phyloP scores from a whole-genome alignment of 2,113 vertebrate species.

The Saguinus imperator region DNA sequence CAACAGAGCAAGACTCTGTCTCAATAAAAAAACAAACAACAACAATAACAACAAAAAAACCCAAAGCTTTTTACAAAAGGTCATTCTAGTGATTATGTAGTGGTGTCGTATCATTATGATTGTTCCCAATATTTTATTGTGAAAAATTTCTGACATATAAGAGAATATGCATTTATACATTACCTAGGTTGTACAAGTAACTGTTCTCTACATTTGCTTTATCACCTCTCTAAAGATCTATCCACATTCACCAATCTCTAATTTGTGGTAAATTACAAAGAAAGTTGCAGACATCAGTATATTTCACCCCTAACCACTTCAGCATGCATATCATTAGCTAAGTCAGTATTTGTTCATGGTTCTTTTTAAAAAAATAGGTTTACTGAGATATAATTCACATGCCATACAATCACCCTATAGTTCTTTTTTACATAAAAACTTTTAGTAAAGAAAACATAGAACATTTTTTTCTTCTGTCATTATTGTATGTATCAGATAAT shows the following conservation, averaged over 20 bases:
- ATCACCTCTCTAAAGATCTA: background rate
- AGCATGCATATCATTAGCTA: background rate
- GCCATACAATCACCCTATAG: background rate
- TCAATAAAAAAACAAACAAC: too few relatives aligned
- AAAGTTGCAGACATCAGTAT: background rate
- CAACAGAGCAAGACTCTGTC: too few relatives aligned
- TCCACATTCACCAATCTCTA: background rate
- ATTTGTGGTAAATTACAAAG: constrained; percentile 1
- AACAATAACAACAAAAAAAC: too few relatives aligned
- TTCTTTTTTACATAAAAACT: background rate
- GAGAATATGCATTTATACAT: background rate
- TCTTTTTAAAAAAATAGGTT: background rate
- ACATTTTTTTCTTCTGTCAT: background rate
- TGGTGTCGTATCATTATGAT: background rate
- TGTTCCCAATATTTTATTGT: background rate
- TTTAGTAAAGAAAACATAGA: background rate
- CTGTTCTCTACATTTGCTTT: background rate
- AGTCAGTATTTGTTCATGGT: background rate
- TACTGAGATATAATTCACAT: constrained; percentile 3
- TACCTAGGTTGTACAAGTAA: background rate
- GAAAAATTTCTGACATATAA: background rate
- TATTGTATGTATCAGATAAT: background rate
- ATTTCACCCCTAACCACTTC: background rate
- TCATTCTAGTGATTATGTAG: background rate
- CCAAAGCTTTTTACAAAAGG: background rate